Evolutionary conservation across 35 echinoderm and acorn worm species (phyloP).

Genomic region (Lytechinus pictus): DNA sequence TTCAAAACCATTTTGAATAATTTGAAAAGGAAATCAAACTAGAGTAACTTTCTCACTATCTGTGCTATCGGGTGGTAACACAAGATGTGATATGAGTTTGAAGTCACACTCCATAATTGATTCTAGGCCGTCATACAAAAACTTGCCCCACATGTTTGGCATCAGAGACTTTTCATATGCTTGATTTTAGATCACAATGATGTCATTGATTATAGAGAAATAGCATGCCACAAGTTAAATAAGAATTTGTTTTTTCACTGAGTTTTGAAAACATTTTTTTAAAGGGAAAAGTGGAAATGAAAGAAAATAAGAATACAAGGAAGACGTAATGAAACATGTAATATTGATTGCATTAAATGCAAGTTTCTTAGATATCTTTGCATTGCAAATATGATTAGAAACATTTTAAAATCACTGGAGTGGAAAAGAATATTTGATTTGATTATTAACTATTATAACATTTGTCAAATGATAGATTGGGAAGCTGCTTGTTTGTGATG

Average conservation of each 20-base stretch:
- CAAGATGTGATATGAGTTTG: background rate
- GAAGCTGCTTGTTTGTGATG: too few relatives aligned
- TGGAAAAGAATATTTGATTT: too few relatives aligned
- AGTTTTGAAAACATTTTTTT: background rate
- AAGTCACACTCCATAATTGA: background rate
- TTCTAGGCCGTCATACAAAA: background rate
- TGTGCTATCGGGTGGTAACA: constrained; percentile 1
- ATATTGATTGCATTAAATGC: too few relatives aligned
- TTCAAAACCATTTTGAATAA: constrained; percentile 14
- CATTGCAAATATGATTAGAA: too few relatives aligned
- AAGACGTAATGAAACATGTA: too few relatives aligned
- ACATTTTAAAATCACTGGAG: too few relatives aligned
- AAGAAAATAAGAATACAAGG: too few relatives aligned
- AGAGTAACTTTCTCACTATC: constrained; percentile 12
- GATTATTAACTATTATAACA: too few relatives aligned
- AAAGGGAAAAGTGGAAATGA: too few relatives aligned
- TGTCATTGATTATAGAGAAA: background rate
- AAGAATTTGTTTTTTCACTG: background rate
- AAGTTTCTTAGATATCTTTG: too few relatives aligned
- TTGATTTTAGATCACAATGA: background rate
- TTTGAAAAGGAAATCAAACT: constrained; percentile 8
- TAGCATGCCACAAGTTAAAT: background rate
- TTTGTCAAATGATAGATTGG: too few relatives aligned
- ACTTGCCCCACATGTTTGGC: background rate
- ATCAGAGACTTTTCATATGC: background rate